phyloP scores from a whole-genome alignment of 2,113 vertebrate genomes.

The Chloropsis cyanopogon region DNA sequence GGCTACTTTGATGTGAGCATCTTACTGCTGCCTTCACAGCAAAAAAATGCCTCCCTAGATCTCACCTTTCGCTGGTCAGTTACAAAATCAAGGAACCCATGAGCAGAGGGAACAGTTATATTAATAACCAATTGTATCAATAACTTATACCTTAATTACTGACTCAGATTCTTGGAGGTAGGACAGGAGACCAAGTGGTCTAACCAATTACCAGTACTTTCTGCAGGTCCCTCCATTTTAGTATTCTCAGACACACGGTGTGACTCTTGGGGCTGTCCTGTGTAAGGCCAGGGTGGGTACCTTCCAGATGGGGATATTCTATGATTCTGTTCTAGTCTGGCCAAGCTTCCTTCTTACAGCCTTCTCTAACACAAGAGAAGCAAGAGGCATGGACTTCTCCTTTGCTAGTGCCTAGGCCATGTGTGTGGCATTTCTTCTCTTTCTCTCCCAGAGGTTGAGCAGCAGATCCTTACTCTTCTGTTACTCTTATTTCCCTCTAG shows the following conservation, averaged over 20 bases:
- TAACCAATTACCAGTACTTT: background rate
- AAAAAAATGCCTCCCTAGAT: background rate
- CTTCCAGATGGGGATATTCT: background rate
- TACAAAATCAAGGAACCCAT: background rate
- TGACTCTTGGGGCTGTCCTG: background rate
- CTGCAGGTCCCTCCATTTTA: background rate
- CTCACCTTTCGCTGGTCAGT: background rate
- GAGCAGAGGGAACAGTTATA: background rate
- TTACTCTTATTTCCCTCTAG: background rate
- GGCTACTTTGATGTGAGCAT: background rate
- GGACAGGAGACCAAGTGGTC: background rate
- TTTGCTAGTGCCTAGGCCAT: accelerated
- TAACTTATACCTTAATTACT: background rate
- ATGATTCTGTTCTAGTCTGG: background rate
- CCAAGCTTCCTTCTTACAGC: background rate
- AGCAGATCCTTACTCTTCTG: background rate
- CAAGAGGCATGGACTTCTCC: background rate
- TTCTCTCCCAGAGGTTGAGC: background rate
- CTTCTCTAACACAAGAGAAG: background rate
- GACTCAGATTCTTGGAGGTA: background rate
- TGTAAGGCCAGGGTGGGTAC: no score
- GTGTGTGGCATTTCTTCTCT: accelerated
- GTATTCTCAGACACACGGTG: no score
- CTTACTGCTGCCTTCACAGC: background rate
- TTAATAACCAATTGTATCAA: background rate